Base-by-base conservation (phyloP, 2,797 vertebrate species). In the Coranthus polyacanthus region DNA sequence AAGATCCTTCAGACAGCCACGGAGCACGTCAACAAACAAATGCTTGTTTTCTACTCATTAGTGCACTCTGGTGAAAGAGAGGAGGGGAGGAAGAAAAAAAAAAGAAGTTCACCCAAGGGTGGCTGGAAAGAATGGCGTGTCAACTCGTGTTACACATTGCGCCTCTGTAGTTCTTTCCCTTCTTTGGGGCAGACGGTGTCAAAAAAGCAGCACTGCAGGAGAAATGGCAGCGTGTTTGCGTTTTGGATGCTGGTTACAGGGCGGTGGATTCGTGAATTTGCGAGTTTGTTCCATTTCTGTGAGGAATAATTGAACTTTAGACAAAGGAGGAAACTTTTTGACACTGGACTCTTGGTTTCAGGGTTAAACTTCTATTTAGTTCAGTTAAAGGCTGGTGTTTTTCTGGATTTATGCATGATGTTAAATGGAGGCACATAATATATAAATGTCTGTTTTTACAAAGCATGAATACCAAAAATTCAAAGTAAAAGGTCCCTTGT, bases 41-140 rank as follows among this genome's bases (percentile, higher is more conserved):
- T 72, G 54, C 81, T 73, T 80, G 71, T 80, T 81, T 80, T 85
- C 67, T 55, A 61, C 87, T 91, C 81, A 90, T 91, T 91, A 90
- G 88, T 80, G 79, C 74, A 29, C 75, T 82, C 62, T 83, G 78
- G 82, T 78, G 76, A 90, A 83, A 81, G 76, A 71, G 78, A 60
- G 15, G 7, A 29, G 29, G 29, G 29, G 29, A n/a, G n/a, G n/a
- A n/a, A n/a, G n/a, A n/a, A n/a, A n/a, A n/a, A n/a, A n/a, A n/a
- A 21, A 7, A 58, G 51, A 69, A 82, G 83, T 55, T 78, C 46
- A 68, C 57, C 72, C 45, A 22, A 74, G 68, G 71, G 77, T 68
- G 58, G 77, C 88, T 80, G 68, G 44, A 52, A 74, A 88, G 73
- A 79, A 72, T 47, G 54, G 47, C 38, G 13, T 75, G 88, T 89